Conservation (phyloP, 2,113 vertebrate species). For the Prolemur simus region DNA sequence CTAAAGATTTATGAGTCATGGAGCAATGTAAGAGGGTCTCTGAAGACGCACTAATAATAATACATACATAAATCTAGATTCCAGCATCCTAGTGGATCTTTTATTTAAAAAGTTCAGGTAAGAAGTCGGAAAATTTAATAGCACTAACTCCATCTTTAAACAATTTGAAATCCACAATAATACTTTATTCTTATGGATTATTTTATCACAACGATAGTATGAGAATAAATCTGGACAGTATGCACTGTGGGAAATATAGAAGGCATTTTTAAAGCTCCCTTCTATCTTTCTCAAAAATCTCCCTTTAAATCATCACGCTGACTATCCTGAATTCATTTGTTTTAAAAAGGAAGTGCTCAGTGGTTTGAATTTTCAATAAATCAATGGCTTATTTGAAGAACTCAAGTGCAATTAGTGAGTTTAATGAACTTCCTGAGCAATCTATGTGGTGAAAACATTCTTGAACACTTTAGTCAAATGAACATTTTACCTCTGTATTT, state of each 20-base stretch:
- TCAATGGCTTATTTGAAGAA: constrained; percentile 51
- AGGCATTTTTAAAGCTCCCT: constrained; percentile 52
- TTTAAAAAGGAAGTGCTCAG: constrained; percentile 56
- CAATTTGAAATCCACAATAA: constrained; percentile 60
- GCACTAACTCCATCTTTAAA: constrained; percentile 47
- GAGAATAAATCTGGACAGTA: constrained; percentile 67
- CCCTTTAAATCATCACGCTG: constrained; percentile 59
- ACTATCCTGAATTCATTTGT: constrained; percentile 59
- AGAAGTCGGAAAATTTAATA: constrained; percentile 55
- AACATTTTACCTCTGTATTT: constrained; percentile 15
- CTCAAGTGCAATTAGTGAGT: constrained; percentile 29
- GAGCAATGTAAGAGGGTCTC: constrained; percentile 48
- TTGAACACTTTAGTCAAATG: constrained; percentile 45
- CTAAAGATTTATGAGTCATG: constrained; percentile 52
- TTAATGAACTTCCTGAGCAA: constrained; percentile 48
- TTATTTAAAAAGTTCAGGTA: constrained; percentile 33
- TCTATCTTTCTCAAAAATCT: constrained; percentile 21
- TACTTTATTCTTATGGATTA: constrained; percentile 65
- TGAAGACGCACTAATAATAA: constrained; percentile 50
- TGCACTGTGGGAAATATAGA: constrained; percentile 14
- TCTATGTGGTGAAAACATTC: constrained; percentile 52
- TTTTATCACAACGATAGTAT: constrained; percentile 54
- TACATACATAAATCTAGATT: constrained; percentile 69
- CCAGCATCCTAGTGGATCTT: constrained; percentile 17
- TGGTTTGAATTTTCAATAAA: constrained; percentile 52